Percentiles rank a stretch among this genome's conserved stretches.
Evolutionary conservation across 92 coral and sea anemone species (phyloP).

Genomic region (Palythoa heliodiscus): DNA sequence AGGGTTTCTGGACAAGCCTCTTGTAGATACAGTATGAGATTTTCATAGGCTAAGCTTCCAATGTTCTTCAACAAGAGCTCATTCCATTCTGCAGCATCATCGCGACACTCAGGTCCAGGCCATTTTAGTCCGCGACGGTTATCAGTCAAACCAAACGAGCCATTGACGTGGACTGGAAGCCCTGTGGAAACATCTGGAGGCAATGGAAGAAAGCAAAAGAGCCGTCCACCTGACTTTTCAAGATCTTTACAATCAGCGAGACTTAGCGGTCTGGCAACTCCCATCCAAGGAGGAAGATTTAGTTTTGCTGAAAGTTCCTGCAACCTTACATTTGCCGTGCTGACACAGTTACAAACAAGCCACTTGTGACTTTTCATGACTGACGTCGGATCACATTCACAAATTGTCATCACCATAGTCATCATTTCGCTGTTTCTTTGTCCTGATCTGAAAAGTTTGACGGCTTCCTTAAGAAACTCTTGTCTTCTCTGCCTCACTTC

Average conservation of each 20-base stretch:
- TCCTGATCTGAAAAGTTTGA: conserved; percentile 30
- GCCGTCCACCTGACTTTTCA: conserved; percentile 24
- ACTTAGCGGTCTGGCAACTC: conserved; percentile 38
- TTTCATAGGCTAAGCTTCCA: conserved; percentile 33
- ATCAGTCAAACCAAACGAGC: conserved; percentile 49
- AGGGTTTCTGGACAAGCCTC: background rate
- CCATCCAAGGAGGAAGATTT: conserved; percentile 47
- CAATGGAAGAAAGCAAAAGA: conserved; percentile 45
- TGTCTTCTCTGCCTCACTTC: conserved; percentile 37
- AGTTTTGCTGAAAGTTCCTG: conserved; percentile 23
- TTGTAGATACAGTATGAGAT: background rate
- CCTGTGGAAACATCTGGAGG: conserved; percentile 52
- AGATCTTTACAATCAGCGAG: background rate
- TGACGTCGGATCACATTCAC: background rate
- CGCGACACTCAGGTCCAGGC: conserved; percentile 49
- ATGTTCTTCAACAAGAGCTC: conserved; percentile 43
- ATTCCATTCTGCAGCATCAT: conserved; percentile 58
- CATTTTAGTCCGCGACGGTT: conserved; percentile 49
- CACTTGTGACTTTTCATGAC: background rate
- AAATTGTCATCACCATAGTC: background rate
- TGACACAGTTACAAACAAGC: conserved; percentile 39
- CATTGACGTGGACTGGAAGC: conserved; percentile 51
- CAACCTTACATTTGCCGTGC: conserved; percentile 29
- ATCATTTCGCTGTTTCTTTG: background rate
- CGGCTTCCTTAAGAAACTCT: conserved; percentile 27